Conservation (phyloP, 2,113 vertebrate genomes). For the Apodemus sylvaticus region DNA sequence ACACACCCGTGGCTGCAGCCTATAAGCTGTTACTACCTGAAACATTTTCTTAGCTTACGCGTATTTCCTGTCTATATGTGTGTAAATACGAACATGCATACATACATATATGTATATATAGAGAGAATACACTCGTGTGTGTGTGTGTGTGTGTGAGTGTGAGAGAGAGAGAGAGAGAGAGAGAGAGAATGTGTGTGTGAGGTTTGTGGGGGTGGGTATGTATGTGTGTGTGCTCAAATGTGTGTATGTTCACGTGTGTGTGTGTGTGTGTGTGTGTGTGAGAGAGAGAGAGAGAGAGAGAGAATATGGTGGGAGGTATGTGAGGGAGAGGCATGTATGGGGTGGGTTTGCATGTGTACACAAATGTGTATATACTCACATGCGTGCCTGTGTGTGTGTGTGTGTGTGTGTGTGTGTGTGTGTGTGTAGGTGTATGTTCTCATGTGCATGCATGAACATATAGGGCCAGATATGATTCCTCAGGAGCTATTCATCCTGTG, state of each 20-base stretch:
- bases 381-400: not conserved
- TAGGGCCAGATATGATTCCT: not conserved
- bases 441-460: not conserved
- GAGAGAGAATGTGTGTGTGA: not conserved
- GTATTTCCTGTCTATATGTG: not conserved
- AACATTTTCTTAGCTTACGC: not conserved
- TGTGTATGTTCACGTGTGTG: not conserved
- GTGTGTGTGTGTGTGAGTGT: not conserved
- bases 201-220: not conserved
- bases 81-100: too few species aligned
- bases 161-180: not conserved
- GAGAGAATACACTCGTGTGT: too few species aligned
- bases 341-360: too few species aligned
- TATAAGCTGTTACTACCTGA: not conserved
- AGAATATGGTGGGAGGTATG: too few species aligned
- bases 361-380: not conserved
- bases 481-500: not conserved
- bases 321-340: too few species aligned
- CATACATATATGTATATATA: too few species aligned
- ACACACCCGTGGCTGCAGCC: not conserved
- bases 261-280: too few species aligned
- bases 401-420: not conserved
- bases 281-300: too few species aligned
- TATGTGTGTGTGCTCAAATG: not conserved
- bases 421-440: not conserved